Evolutionary conservation across 2,797 vertebrate species (phyloP).

Genomic region (Rhodeus uyekii): DNA sequence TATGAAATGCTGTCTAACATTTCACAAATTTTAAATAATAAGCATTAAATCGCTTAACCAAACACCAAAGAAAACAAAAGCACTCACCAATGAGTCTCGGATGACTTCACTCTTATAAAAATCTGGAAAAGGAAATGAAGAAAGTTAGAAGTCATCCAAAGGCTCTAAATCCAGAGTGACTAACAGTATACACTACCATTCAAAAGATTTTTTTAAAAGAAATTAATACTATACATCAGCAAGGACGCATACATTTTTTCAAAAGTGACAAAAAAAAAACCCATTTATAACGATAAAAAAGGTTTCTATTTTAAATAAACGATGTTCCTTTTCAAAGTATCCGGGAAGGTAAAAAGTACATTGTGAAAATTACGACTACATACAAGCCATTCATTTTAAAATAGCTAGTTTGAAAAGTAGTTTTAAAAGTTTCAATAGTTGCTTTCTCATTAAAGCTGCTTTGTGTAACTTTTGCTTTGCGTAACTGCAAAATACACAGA

Average conservation of each 20-base stretch:
- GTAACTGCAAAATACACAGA: background rate
- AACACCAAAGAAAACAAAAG: conserved; percentile 29
- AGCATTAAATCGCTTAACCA: background rate
- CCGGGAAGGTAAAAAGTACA: background rate
- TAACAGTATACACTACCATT: background rate
- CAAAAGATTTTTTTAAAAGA: background rate
- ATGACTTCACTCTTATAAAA: conserved; percentile 99
- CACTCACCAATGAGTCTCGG: conserved; percentile 95
- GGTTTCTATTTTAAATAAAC: background rate
- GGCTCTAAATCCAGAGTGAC: background rate
- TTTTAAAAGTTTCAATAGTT: background rate
- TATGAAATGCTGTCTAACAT: background rate
- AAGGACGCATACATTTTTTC: background rate
- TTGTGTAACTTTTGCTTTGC: background rate
- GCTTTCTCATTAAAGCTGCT: background rate
- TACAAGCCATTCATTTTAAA: background rate
- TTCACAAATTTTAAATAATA: background rate
- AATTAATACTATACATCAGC: background rate
- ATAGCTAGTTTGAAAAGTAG: too few relatives aligned
- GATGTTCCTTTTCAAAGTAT: too few relatives aligned
- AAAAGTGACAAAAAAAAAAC: background rate
- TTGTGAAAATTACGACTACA: background rate
- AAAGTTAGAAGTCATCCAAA: background rate
- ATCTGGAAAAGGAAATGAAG: conserved; percentile 73
- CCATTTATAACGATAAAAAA: background rate